Evolutionary conservation across 1,140 invertebrate species (phyloP).

Genomic region (Cotesia chilonis): DNA sequence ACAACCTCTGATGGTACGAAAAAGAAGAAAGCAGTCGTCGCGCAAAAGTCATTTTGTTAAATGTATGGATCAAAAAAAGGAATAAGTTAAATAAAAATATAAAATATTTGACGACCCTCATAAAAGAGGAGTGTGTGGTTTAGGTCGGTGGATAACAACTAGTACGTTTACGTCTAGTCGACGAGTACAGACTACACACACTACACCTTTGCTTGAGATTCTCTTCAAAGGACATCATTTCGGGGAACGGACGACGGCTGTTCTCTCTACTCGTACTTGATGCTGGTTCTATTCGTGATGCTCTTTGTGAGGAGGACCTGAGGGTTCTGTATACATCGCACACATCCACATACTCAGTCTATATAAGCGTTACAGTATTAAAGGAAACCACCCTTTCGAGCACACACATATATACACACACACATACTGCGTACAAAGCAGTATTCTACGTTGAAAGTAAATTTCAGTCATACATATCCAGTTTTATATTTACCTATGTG

Average conservation of each 20-base stretch:
- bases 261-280: background rate
- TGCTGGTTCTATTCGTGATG: constrained; percentile 1
- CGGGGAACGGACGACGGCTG: constrained; percentile 22
- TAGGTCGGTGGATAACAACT: no score
- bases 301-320: constrained; percentile 20
- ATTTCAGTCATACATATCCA: no score
- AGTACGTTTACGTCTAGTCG: no score
- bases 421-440: background rate
- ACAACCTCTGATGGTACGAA: no score
- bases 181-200: background rate
- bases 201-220: constrained; percentile 15
- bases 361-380: background rate
- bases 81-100: no score
- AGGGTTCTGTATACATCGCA: background rate
- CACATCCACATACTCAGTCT: background rate
- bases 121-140: no score
- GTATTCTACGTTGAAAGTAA: background rate
- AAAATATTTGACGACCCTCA: no score
- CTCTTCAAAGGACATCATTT: constrained; percentile 34
- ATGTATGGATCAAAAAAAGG: no score
- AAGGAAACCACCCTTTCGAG: constrained; percentile 14
- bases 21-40: no score
- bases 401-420: background rate
- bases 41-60: no score
- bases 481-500: no score